Evolutionary conservation across 2,888 invertebrate species (phyloP), one percentile per base, ranked within the genome.

Genomic region (Spodoptera exigua): DNA sequence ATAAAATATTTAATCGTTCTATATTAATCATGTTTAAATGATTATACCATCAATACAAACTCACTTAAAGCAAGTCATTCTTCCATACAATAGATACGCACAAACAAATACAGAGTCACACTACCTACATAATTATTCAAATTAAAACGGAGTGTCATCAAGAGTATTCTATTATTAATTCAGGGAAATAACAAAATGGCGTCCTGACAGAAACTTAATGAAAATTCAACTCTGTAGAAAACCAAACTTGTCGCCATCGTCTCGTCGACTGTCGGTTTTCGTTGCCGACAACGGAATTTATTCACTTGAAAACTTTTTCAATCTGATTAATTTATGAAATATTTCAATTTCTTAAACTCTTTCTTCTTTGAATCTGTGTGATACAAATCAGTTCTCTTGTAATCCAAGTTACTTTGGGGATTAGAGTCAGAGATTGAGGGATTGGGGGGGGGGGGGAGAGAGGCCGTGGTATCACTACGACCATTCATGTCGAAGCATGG

Each of bases 311-410:
- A 84, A 81, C 74, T 81, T 85, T 83, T 79, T 74, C 76, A 81
- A 84, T 81, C 70, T 79, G 74, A 80, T 80, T 73, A 77, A 77
- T 78, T 82, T 79, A 74, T 66, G 62, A 76, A 76, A 79, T 76
- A 76, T 78, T 74, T 65, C 70, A 74, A n/a, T n/a, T 27, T 27
- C 27, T 78, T 74, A 72, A 40, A 60, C 51, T 55, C 46, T 40
- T 52, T 57, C 40, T 52, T 57, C 40, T 64, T 27, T 37, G 39
- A 56, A 49, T 67, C 48, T 11, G 61, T 67, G 60, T 53, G 37
- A 44, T 55, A 48, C 55, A 71, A 41, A 34, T 4, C 56, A 4
- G 27, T 27, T 27, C 27, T 27, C 7, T 27, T n/a, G n/a, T n/a
- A n/a, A n/a, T n/a, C n/a, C n/a, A n/a, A n/a, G n/a, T n/a, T n/a